A percentile compares a stretch with the other conserved stretches of the same genome.
Conservation (phyloP, 2,113 vertebrate genomes). For the Trichomycterus rosablanca region DNA sequence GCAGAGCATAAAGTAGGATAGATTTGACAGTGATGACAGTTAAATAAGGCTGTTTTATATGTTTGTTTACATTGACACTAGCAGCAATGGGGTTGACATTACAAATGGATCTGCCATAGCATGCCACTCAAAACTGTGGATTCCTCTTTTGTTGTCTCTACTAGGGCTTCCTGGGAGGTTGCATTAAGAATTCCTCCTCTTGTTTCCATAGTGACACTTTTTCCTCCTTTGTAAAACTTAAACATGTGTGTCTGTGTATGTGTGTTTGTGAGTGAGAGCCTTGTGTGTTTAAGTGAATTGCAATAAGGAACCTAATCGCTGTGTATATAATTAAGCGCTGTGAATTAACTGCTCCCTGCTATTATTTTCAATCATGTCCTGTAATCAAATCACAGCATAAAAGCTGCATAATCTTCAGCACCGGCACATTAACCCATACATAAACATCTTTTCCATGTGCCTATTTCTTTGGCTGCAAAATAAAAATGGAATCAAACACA, state of each 20-base stretch:
- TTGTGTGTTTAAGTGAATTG: constrained; percentile 24
- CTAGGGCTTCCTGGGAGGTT: constrained; percentile 68
- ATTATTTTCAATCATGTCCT: constrained; percentile 34
- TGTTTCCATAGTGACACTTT: constrained; percentile 80
- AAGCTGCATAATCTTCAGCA: constrained; percentile 36
- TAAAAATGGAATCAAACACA: constrained; percentile 20
- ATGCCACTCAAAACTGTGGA: constrained; percentile 60
- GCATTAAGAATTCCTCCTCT: constrained; percentile 74
- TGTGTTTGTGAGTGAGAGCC: constrained; percentile 4
- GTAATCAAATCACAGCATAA: constrained; percentile 40
- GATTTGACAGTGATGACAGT: constrained; percentile 30
- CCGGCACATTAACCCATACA: constrained; percentile 23
- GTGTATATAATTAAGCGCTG: constrained; percentile 39
- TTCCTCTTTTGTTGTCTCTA: constrained; percentile 70
- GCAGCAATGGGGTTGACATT: constrained; percentile 43
- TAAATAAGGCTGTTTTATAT: constrained; percentile 29
- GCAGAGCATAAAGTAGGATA: constrained; percentile 16
- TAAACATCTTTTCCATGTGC: constrained; percentile 29
- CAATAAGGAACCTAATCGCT: constrained; percentile 32
- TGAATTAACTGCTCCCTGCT: constrained; percentile 36
- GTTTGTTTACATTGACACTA: constrained; percentile 40
- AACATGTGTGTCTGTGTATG: constrained; percentile 10
- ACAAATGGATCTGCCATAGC: constrained; percentile 52
- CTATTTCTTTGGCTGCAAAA: constrained; percentile 1
- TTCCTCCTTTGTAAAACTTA: constrained; percentile 58